Evolutionary conservation across 2,113 vertebrate species (phyloP).

Genomic region (Butorides virescens): DNA sequence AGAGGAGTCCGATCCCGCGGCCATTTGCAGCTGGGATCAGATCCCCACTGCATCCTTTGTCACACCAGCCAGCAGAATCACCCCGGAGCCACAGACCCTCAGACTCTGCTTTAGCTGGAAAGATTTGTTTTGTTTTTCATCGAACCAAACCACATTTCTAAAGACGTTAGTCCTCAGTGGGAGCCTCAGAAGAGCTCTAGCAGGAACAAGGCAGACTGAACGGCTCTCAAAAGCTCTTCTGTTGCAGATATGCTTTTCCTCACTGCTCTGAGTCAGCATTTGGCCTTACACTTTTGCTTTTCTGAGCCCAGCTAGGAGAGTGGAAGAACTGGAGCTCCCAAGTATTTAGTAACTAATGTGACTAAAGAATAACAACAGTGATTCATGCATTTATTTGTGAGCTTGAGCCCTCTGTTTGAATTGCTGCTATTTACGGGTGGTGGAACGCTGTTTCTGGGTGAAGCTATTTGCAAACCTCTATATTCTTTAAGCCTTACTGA

Average conservation of each 20-base stretch:
- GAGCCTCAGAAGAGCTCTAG: neutral
- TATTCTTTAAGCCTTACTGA: neutral
- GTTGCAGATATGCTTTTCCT: neutral
- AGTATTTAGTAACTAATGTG: conserved; percentile 7
- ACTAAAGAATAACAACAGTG: conserved; percentile 28
- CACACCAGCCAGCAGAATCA: neutral
- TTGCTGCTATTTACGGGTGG: conserved; percentile 28
- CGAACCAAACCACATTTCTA: neutral
- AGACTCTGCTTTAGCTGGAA: neutral
- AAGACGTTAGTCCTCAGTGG: neutral
- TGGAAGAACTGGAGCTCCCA: neutral
- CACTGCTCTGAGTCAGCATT: neutral
- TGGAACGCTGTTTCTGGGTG: neutral
- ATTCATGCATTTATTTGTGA: conserved; percentile 41
- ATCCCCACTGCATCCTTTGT: neutral
- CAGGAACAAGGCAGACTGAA: neutral
- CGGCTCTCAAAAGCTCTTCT: neutral
- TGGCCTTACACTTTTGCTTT: neutral
- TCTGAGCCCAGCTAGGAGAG: neutral
- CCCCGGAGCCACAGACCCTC: neutral
- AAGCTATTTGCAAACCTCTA: conserved; percentile 25
- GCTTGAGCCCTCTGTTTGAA: conserved; percentile 19
- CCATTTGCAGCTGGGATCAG: neutral
- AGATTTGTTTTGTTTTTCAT: neutral
- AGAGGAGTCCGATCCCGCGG: neutral